Conservation (phyloP, 2,113 vertebrate genomes). For the Mesocricetus auratus region DNA sequence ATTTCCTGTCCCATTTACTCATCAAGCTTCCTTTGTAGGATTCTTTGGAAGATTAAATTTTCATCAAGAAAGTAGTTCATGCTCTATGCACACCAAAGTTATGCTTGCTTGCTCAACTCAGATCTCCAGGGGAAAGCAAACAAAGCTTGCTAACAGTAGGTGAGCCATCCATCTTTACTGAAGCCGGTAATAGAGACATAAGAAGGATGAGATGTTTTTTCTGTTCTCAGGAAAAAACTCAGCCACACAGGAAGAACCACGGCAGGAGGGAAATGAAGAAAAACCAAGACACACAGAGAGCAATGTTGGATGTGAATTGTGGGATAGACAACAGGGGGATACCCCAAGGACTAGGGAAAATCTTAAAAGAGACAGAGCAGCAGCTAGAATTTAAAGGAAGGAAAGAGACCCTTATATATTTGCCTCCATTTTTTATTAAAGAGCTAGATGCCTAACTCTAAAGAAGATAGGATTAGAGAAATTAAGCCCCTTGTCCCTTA, state of each 20-base stretch:
- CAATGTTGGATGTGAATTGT: background rate
- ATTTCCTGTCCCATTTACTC: background rate
- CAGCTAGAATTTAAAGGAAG: background rate
- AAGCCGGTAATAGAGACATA: constrained; percentile 24
- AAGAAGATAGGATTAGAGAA: background rate
- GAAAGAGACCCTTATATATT: background rate
- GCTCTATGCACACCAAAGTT: constrained; percentile 9
- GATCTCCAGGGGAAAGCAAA: constrained; percentile 42
- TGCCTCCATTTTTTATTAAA: background rate
- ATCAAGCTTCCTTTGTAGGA: background rate
- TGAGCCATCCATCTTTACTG: constrained; percentile 52
- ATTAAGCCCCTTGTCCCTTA: background rate
- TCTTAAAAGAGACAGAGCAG: background rate
- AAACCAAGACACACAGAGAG: constrained; percentile 1
- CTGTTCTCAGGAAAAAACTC: background rate
- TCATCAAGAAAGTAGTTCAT: constrained; percentile 41
- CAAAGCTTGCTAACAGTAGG: constrained; percentile 41
- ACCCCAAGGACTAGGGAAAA: background rate
- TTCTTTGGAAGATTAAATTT: constrained; percentile 56
- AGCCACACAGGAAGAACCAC: background rate
- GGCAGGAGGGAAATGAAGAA: background rate
- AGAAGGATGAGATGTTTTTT: constrained; percentile 43
- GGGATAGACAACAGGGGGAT: background rate
- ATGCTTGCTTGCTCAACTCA: constrained; percentile 25
- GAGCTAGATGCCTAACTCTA: background rate